Evolutionary conservation across 2,888 invertebrate species (phyloP).

Genomic region (Ochropacha duplaris): DNA sequence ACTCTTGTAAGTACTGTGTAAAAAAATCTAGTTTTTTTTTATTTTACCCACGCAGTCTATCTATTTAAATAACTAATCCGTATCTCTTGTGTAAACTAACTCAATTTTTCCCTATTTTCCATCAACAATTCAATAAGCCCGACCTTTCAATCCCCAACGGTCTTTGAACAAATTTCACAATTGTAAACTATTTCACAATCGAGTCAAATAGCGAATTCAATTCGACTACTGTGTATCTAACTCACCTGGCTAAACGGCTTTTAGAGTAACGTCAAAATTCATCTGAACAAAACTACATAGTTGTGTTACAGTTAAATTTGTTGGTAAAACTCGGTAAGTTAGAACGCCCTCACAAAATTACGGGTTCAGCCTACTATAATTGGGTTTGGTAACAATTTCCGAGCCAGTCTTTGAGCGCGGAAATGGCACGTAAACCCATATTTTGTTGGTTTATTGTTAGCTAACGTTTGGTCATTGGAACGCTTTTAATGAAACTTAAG

Average conservation of each 20-base stretch:
- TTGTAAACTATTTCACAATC: conserved; percentile 6
- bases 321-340: conserved; percentile 44
- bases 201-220: conserved; percentile 15
- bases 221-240: conserved; percentile 21
- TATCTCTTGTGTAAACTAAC: neutral
- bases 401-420: conserved; percentile 36
- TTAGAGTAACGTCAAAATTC: conserved; percentile 38
- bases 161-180: neutral
- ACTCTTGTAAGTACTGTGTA: no score
- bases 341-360: conserved; percentile 38
- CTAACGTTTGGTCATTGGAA: conserved; percentile 14
- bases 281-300: conserved; percentile 42
- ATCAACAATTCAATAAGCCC: neutral
- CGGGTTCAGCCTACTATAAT: conserved; percentile 51
- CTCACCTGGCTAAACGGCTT: conserved; percentile 25
- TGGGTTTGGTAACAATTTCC: conserved; percentile 64
- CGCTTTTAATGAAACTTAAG: conserved; percentile 16
- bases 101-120: neutral
- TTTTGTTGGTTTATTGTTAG: conserved; percentile 34
- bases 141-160: neutral
- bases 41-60: neutral
- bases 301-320: conserved; percentile 33
- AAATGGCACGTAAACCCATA: conserved; percentile 27
- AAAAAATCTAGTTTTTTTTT: no score
- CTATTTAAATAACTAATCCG: neutral